Percentiles rank a stretch among this genome's conserved stretches.
Conservation (phyloP, 2,888 invertebrate genomes). For the Tetranychus truncatus region DNA sequence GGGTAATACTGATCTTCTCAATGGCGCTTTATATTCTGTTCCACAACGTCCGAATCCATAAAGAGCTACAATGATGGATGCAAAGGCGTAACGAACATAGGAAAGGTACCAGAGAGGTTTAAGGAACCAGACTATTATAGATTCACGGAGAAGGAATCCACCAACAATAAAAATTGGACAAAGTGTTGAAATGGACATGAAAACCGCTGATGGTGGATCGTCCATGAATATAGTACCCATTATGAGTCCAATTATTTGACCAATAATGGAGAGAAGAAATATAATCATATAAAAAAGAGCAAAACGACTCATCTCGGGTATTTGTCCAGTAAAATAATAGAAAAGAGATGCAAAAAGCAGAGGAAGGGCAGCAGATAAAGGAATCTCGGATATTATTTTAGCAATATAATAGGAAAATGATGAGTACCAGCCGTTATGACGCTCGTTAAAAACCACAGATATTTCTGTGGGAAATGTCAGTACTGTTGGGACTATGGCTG, state of each 20-base stretch:
- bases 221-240: constrained; percentile 14
- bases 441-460: constrained; percentile 11
- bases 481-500: constrained; percentile 10
- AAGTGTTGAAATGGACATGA: constrained; percentile 4
- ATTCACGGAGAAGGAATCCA: constrained; percentile 13
- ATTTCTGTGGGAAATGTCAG: constrained; percentile 11
- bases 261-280: constrained; percentile 5
- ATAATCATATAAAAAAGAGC: not conserved
- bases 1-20: not conserved
- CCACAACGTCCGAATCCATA: constrained; percentile 50
- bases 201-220: constrained; percentile 7
- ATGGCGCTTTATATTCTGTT: not conserved
- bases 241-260: constrained; percentile 12
- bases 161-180: constrained; percentile 12
- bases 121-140: constrained; percentile 5
- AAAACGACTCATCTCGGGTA: constrained; percentile 8
- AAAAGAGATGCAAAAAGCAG: constrained; percentile 7
- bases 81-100: constrained; percentile 62
- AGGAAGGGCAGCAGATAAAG: not conserved
- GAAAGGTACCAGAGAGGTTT: constrained; percentile 9
- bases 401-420: constrained; percentile 9
- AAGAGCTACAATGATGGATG: constrained; percentile 63
- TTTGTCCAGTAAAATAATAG: constrained; percentile 17
- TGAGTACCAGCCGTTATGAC: constrained; percentile 17
- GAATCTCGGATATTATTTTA: constrained; percentile 13